Base-by-base conservation (phyloP, 2,888 invertebrate species). In the Agonopterix alstromeriana region DNA sequence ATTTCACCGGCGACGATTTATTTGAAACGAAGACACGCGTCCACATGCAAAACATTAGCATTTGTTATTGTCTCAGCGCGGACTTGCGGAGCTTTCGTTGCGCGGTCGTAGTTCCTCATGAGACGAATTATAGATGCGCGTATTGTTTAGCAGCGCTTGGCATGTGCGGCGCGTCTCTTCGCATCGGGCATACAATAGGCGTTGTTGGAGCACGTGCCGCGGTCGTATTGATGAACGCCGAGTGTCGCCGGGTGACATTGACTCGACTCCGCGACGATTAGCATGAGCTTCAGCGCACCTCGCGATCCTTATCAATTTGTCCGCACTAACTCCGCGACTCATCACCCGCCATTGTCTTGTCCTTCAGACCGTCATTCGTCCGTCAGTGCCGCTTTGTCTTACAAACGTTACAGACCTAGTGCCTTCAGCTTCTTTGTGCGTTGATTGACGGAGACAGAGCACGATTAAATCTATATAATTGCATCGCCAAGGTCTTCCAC, bases 141-240 rank as follows among this genome's bases (percentile, higher is more conserved):
- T 73, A 83, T 85, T 85, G 85, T 84, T 77, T 73, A 57, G 77
- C 75, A 68, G 68, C 70, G 69, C 74, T 87, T 80, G 76, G 76
- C 81, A 86, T 87, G 84, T 78, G 75, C 74, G 72, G 67, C 80
- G 73, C 82, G 83, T 84, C 66, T 58, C 65, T 63, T 71, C 81
- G 74, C 81, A 73, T 76, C 77, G 72, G 67, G 78, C 78, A 10
- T 77, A 86, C 85, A 84, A 86, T 86, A 71, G 83, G 62, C 70
- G 76, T 73, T 70, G 73, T 70, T 70, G 68, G 71, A 78, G 82
- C 86, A 84, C 86, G 86, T 83, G 87, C 85, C 82, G 76, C 75
- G 80, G 74, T 61, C 63, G 72, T 70, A 78, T 83, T 79, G 84
- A 82, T 80, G 73, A 70, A 61, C 63, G 63, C 63, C 56, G 63